Base-by-base conservation (phyloP, 2,797 vertebrate genomes). In the Peromyscus nudipes region DNA sequence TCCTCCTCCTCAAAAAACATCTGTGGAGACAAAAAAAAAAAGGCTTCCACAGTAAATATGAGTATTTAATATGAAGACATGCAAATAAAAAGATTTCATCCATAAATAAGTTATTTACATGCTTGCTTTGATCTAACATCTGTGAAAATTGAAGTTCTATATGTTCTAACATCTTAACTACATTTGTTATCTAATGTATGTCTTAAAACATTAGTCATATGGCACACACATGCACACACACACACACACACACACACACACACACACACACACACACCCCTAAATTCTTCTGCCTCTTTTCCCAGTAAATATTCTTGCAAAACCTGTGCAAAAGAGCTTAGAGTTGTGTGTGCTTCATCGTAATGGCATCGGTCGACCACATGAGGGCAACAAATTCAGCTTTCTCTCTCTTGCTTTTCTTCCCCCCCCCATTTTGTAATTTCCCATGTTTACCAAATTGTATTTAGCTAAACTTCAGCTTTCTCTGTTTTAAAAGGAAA, bases 21-120 rank as follows among this genome's bases (percentile, higher is more conserved):
- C 27, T 95, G 64, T 88, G 3, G 83, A 97, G 90, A 69, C 46
- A 31, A 85, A 81, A 62, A 89, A 88, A 77, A 40, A n/a, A n/a
- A n/a, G 93, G 0, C 0, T 65, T 79, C 87, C 80, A 34, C 88
- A 96, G 79, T 73, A 10, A 92, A n/a, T 81, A 80, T 71, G 8
- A 84, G 71, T 64, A 43, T 88, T 21, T 52, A 75, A 37, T 49
- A n/a, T 11, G 57, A 27, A 94, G 64, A 37, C 2, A 86, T 81
- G 43, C 7, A 92, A 96, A 69, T 84, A 85, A 75, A 75, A 12
- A 21, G 1, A 73, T 75, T 80, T 37, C 34, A 65, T 46, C 13
- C 12, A 27, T 46, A 60, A 25, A 71, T 57, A 69, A 27, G 55
- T 65, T 80, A 93, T 69, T 69, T 85, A 64, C 52, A 55, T n/a